Percentiles rank a stretch among this genome's conserved stretches.
Evolutionary conservation across 2,888 invertebrate genomes (phyloP).

Genomic region (Pandemis cinnamomeana): DNA sequence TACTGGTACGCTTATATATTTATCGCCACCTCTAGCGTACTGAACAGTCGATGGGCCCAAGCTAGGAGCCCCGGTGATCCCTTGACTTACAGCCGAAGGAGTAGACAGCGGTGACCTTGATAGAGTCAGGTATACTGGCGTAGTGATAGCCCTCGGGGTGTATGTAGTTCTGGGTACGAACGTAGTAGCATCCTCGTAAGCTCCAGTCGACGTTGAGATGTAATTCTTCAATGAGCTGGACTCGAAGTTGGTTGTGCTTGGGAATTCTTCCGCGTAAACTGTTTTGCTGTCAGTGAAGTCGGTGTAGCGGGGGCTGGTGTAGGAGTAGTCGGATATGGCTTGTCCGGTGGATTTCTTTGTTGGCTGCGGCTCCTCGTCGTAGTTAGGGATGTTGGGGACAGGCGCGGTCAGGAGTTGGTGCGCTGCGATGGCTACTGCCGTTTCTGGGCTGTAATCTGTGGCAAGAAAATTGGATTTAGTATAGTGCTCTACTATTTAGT

Average conservation of each 20-base stretch:
- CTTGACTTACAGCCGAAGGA: conserved; percentile 41
- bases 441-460: conserved; percentile 73
- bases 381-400: conserved; percentile 68
- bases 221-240: conserved; percentile 43
- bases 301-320: conserved; percentile 65
- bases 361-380: conserved; percentile 63
- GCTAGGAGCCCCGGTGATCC: conserved; percentile 46
- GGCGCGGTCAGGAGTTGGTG: conserved; percentile 79
- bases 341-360: conserved; percentile 55
- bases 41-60: conserved; percentile 53
- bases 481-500: neutral
- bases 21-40: conserved; percentile 54
- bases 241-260: conserved; percentile 64
- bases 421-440: conserved; percentile 77
- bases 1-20: conserved; percentile 60
- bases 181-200: conserved; percentile 16
- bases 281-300: conserved; percentile 57
- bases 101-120: conserved; percentile 26
- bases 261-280: conserved; percentile 54
- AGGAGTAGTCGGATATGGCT: conserved; percentile 67
- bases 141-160: conserved; percentile 55
- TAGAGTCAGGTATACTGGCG: conserved; percentile 36
- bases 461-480: conserved; percentile 10
- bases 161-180: conserved; percentile 50
- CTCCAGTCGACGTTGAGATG: conserved; percentile 29